These are phyloP conservation scores for Emmelina monodactyla DNA, from an alignment of 2,888 invertebrate genomes.

Conservation along the genomic window DNA sequence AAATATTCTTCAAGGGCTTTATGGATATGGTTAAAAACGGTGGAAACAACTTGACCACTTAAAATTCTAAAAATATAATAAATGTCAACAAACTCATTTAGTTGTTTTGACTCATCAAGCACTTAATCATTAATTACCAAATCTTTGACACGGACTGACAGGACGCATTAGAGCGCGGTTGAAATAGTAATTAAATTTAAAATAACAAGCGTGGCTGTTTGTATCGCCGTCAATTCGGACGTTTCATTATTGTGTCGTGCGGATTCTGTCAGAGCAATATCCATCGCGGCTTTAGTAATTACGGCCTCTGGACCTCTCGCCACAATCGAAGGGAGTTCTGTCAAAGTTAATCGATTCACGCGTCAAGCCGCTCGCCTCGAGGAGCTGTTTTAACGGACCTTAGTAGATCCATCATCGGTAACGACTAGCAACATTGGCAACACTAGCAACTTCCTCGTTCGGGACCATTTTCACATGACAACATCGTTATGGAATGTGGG, in stretches of 20 bases:
- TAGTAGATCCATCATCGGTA: constrained; percentile 35
- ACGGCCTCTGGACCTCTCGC: constrained; percentile 34
- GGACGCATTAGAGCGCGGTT: not conserved
- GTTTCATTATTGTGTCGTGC: constrained; percentile 54
- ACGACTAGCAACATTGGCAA: no score
- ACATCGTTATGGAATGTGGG: constrained; percentile 20
- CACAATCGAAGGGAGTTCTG: constrained; percentile 44
- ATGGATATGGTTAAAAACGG: no score
- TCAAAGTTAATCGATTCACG: constrained; percentile 55
- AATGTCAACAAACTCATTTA: no score
- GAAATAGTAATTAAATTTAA: constrained; percentile 25
- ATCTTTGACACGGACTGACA: not conserved
- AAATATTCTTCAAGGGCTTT: no score
- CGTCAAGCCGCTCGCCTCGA: constrained; percentile 32
- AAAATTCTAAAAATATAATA: no score
- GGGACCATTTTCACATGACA: constrained; percentile 28
- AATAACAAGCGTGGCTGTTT: constrained; percentile 19
- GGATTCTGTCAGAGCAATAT: constrained; percentile 28
- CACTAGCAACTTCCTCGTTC: constrained; percentile 30
- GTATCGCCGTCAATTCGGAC: constrained; percentile 41
- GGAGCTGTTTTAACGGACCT: constrained; percentile 29
- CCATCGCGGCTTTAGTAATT: constrained; percentile 34
- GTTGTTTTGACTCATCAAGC: no score
- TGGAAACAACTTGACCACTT: no score
- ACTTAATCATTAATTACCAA: not conserved